Evolutionary conservation across 2,888 invertebrate genomes (phyloP), one percentile per base, ranked within the genome.

Genomic region (Lucinisca nassula): DNA sequence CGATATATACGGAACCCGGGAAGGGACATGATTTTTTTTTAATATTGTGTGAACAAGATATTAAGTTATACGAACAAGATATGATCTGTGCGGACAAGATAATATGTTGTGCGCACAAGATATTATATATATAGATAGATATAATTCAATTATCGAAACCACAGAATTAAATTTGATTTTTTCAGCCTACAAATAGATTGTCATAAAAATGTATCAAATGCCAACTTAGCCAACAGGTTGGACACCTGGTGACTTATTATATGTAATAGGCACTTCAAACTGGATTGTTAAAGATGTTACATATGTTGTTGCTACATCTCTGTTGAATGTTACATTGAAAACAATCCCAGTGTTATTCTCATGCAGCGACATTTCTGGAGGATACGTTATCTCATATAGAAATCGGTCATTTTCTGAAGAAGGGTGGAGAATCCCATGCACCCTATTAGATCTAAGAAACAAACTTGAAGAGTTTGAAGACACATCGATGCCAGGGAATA

Each of bases 381-480:
- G 89, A n/a, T 51, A 24, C 4, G 80, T 80, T 8, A 87, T 6
- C 67, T 90, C 84, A 74, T 85, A 75, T 38, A 74, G 12, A 80
- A 90, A 88, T 12, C 61, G 45, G 75, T 85, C 82, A 14, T 70
- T 83, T 32, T 85, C 82, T 32, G n/a, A 35, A 27, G 84, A 84
- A n/a, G 84, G 37, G 45, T 81, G 80, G 10, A 90, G 51, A 14
- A 77, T 37, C 4, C 90, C 89, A 40, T 49, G 37, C 6, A 84
- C 0, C n/a, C 21, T 55, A 21, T 55, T 55, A 4, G n/a, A 55
- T 8, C 21, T 21, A 8, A 55, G 4, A 21, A 14, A 6, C 4
- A 55, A 6, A 4, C 4, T 6, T 17, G 55, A 17, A 17, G 17
- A n/a, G 10, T 49, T 74, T 3, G 10, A 24, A 32, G 55, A 21